Percentiles rank a stretch among this genome's conserved stretches.
Conservation (phyloP, 92 coral and sea anemone species). For the Epizoanthus rinbou region DNA sequence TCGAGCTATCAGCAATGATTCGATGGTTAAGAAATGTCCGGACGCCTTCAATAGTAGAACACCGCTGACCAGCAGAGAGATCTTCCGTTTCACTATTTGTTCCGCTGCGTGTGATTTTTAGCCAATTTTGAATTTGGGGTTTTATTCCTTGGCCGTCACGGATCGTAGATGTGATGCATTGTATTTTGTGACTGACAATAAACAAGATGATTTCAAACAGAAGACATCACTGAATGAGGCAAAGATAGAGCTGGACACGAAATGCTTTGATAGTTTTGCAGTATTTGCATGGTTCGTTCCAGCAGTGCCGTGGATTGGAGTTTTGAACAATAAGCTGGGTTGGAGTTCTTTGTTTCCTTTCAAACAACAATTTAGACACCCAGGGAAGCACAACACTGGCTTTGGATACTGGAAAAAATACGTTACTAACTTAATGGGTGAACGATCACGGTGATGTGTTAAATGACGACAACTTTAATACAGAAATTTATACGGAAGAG, state of each 20-base stretch:
- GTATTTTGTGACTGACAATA: neutral
- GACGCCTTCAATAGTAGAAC: neutral
- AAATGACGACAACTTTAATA: neutral
- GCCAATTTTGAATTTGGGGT: neutral
- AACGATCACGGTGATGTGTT: neutral
- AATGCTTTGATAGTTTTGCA: neutral
- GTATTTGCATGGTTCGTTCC: neutral
- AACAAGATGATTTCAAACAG: neutral
- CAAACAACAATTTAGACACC: neutral
- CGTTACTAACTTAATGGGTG: neutral
- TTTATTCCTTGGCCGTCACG: neutral
- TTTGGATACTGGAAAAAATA: neutral
- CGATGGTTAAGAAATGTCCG: neutral
- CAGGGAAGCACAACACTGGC: constrained; percentile 13
- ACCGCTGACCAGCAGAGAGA: constrained; percentile 41
- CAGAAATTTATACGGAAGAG: neutral
- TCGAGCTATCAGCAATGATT: neutral
- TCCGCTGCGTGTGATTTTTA: too few species aligned
- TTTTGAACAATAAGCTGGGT: neutral
- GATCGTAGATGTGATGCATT: neutral
- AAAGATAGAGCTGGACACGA: neutral
- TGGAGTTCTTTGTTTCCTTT: constrained; percentile 20
- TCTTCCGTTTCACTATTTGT: too few species aligned
- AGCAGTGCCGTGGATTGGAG: neutral
- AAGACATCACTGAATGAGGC: neutral